Percentiles rank a stretch among this genome's conserved stretches.
phyloP scores from a whole-genome alignment of 1,140 invertebrate species.

The Bilobella aurantiaca region DNA sequence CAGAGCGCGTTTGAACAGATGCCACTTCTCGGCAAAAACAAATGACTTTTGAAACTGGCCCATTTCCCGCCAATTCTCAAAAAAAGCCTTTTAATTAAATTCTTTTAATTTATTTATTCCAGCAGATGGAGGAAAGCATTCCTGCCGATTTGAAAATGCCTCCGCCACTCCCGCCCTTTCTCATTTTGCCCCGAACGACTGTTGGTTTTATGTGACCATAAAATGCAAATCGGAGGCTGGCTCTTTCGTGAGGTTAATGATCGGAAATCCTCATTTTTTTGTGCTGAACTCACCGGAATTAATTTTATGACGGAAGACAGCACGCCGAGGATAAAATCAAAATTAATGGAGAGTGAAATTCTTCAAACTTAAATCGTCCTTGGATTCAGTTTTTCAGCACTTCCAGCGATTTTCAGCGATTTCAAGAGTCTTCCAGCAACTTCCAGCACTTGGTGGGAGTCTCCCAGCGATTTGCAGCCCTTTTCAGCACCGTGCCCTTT shows the following conservation, averaged over 20 bases:
- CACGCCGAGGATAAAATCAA: background rate
- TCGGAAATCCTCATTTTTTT: background rate
- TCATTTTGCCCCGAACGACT: background rate
- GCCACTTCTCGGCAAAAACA: no score
- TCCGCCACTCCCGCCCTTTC: background rate
- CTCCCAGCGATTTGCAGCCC: background rate
- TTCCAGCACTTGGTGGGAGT: background rate
- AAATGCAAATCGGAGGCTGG: background rate
- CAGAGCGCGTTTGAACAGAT: no score
- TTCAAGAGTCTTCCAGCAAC: background rate
- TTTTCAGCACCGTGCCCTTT: constrained; percentile 25
- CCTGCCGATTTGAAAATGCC: background rate
- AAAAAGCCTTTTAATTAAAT: constrained; percentile 1
- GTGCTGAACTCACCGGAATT: background rate
- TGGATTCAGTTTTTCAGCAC: background rate
- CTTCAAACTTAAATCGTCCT: background rate
- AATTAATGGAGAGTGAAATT: constrained; percentile 1
- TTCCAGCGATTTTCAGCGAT: no score
- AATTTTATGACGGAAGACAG: background rate
- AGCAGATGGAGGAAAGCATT: background rate
- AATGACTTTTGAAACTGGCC: background rate
- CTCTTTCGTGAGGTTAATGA: background rate
- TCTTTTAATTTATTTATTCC: constrained; percentile 3
- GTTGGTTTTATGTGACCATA: background rate
- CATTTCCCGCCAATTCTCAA: background rate